Conservation (phyloP, 2,888 invertebrate species). For the Hipparchia sbordonii region DNA sequence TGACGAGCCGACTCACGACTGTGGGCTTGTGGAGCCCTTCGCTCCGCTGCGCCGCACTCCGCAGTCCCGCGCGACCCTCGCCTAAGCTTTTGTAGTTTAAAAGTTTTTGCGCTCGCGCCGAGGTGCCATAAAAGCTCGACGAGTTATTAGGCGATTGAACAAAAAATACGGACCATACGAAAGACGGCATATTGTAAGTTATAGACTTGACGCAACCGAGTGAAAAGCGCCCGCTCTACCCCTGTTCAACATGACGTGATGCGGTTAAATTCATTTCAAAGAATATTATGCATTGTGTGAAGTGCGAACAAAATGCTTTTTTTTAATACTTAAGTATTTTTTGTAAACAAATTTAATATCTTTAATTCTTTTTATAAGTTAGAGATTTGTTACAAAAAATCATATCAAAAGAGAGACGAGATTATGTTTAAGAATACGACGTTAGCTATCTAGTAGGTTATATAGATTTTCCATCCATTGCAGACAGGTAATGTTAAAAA, state of each 20-base stretch:
- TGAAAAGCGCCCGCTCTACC: conserved; percentile 59
- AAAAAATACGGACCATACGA: conserved; percentile 71
- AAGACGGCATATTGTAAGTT: conserved; percentile 69
- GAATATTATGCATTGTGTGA: conserved; percentile 67
- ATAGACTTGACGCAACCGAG: conserved; percentile 69
- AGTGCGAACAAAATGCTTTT: conserved; percentile 67
- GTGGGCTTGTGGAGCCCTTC: conserved; percentile 37
- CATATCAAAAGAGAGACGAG: not conserved
- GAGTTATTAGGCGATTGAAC: conserved; percentile 74
- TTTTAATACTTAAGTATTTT: conserved; percentile 28
- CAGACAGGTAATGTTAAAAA: too few relatives aligned
- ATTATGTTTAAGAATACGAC: not conserved
- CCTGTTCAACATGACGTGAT: conserved; percentile 66
- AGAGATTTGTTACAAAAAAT: not conserved
- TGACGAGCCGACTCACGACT: conserved; percentile 60
- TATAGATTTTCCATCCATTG: too few relatives aligned
- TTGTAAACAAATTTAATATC: conserved; percentile 5
- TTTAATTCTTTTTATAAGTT: conserved; percentile 9
- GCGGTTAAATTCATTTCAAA: conserved; percentile 70
- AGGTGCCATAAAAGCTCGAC: conserved; percentile 81
- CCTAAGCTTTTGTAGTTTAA: conserved; percentile 70
- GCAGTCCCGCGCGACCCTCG: conserved; percentile 67
- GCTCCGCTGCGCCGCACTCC: conserved; percentile 32
- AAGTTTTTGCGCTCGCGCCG: conserved; percentile 77
- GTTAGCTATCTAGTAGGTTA: too few relatives aligned